Evolutionary conservation across 2,888 invertebrate species (phyloP).

Genomic region (Drosophila barbarae): DNA sequence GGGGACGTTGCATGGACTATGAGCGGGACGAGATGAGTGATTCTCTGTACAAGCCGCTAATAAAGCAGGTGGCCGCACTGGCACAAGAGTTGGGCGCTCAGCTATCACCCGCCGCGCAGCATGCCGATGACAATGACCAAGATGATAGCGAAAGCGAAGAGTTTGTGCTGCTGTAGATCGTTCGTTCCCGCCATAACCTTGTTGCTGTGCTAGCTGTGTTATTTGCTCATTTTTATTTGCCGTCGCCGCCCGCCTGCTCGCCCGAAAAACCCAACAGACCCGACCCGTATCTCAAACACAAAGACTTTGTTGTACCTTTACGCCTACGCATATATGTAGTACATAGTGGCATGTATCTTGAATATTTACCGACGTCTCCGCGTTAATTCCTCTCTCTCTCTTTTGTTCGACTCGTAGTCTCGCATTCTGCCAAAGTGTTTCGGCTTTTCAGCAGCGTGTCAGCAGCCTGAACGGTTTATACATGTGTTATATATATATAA

Average conservation of each 20-base stretch:
- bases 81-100: conserved; percentile 81
- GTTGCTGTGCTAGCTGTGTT: conserved; percentile 57
- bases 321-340: conserved; percentile 32
- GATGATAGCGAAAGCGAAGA: conserved; percentile 85
- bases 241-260: conserved; percentile 19
- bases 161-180: conserved; percentile 84
- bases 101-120: conserved; percentile 22
- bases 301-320: conserved; percentile 67
- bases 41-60: conserved; percentile 81
- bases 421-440: conserved; percentile 43
- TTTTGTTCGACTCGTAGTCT: conserved; percentile 47
- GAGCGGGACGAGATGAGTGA: conserved; percentile 75
- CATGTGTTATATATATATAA: conserved; percentile 25
- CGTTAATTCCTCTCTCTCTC: conserved; percentile 28
- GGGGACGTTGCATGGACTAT: conserved; percentile 84
- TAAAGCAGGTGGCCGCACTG: conserved; percentile 82
- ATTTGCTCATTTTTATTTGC: conserved; percentile 33
- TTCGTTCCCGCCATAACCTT: conserved; percentile 11
- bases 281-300: conserved; percentile 69
- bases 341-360: conserved; percentile 31
- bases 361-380: conserved; percentile 39
- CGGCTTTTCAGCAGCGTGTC: conserved; percentile 18
- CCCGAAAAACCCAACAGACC: conserved; percentile 41
- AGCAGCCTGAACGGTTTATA: conserved; percentile 29
- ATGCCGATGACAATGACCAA: conserved; percentile 81